Conservation (phyloP, 2,113 vertebrate genomes). For the Triplophysa dalaica region DNA sequence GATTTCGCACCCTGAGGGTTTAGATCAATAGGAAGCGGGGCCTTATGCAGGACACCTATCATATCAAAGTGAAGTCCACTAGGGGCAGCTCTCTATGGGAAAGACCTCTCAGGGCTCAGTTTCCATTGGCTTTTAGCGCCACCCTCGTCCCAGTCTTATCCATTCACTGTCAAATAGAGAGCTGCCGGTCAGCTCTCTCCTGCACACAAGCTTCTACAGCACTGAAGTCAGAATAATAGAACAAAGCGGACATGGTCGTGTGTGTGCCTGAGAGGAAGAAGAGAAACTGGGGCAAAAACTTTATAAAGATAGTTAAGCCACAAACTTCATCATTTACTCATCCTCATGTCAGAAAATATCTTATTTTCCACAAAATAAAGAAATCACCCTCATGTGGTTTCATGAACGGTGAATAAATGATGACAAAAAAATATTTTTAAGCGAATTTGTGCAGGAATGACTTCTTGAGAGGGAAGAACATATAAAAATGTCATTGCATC, state of each 20-base stretch:
- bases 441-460: too few species aligned
- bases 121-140: background rate
- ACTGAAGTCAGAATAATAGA: conserved; percentile 30
- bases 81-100: background rate
- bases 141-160: conserved; percentile 4
- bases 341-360: too few species aligned
- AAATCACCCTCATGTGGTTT: too few species aligned
- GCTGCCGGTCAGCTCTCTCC: background rate
- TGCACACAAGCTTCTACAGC: conserved; percentile 11
- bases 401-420: too few species aligned
- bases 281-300: conserved; percentile 49
- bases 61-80: conserved; percentile 11
- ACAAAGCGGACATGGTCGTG: conserved; percentile 35
- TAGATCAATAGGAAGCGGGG: conserved; percentile 58
- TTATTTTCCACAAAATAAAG: too few species aligned
- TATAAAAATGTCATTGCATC: conserved; percentile 3
- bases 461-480: too few species aligned
- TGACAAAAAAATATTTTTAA: too few species aligned
- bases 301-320: conserved; percentile 5
- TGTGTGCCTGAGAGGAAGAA: conserved; percentile 44
- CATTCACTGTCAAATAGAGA: conserved; percentile 23
- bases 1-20: conserved; percentile 55
- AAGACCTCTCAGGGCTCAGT: background rate
- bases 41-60: conserved; percentile 22
- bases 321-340: too few species aligned